Conservation (phyloP, 2,113 vertebrate genomes). For the Pelecanoides urinatrix region DNA sequence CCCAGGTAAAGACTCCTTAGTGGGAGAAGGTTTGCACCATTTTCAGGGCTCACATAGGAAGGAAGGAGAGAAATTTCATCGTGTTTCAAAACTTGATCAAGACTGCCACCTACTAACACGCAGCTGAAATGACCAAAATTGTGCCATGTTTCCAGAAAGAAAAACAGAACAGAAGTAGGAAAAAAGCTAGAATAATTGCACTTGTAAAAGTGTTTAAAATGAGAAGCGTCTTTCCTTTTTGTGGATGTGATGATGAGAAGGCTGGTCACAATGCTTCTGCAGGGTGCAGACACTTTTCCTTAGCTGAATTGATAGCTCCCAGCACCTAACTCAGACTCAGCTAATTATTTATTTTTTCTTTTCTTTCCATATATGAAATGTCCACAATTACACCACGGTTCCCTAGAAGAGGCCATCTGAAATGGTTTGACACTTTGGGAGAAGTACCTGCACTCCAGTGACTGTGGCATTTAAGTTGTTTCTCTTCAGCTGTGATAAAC, state of each 20-base stretch:
- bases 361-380: neutral
- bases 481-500: neutral
- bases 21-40: neutral
- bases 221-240: neutral
- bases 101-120: conserved; percentile 71
- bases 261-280: neutral
- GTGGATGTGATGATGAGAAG: neutral
- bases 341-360: neutral
- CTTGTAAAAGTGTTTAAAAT: neutral
- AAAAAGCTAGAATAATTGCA: neutral
- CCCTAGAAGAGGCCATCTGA: neutral
- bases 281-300: neutral
- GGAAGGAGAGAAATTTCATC: neutral
- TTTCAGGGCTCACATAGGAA: neutral
- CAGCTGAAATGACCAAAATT: conserved; percentile 17
- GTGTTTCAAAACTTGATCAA: conserved; percentile 64
- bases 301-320: neutral
- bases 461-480: neutral
- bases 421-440: neutral
- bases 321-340: neutral
- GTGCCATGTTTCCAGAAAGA: neutral
- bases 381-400: neutral
- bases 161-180: neutral
- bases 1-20: neutral
- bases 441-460: neutral